These are phyloP conservation scores for Aphelenchoides avenae DNA, from an alignment of 1,140 invertebrate species.

Conservation along the genomic window DNA sequence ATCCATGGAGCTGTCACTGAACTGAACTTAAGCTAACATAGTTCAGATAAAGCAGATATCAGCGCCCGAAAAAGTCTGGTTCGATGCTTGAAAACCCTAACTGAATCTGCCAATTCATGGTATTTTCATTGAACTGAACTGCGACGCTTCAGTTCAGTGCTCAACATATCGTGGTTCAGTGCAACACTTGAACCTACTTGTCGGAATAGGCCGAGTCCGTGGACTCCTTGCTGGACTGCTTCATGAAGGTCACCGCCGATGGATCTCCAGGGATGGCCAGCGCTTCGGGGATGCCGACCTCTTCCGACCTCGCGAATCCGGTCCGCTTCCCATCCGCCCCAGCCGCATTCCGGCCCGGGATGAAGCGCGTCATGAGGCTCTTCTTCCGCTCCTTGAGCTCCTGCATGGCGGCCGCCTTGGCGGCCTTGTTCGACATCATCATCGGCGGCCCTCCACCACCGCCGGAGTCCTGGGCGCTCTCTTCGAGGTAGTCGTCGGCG, in stretches of 20 bases:
- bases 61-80: too few species aligned
- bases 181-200: constrained; percentile 82
- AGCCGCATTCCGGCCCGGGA: constrained; percentile 51
- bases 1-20: too few species aligned
- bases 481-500: constrained; percentile 18
- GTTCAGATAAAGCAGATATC: too few species aligned
- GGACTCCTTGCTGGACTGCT: constrained; percentile 67
- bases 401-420: constrained; percentile 15
- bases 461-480: constrained; percentile 1
- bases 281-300: constrained; percentile 55
- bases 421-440: constrained; percentile 18
- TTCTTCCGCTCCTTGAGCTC: constrained; percentile 56
- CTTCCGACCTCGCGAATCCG: constrained; percentile 58
- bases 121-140: too few species aligned
- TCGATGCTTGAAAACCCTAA: too few species aligned
- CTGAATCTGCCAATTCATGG: too few species aligned
- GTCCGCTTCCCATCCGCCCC: constrained; percentile 48
- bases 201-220: constrained; percentile 68
- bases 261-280: constrained; percentile 22
- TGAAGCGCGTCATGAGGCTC: constrained; percentile 55
- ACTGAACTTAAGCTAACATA: too few species aligned
- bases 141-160: too few species aligned
- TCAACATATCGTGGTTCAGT: too few species aligned
- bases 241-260: too few species aligned
- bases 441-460: constrained; percentile 9